Evolutionary conservation across 2,888 invertebrate genomes (phyloP), one percentile per base, ranked within the genome.

Genomic region (Synanthedon andrenaeformis): DNA sequence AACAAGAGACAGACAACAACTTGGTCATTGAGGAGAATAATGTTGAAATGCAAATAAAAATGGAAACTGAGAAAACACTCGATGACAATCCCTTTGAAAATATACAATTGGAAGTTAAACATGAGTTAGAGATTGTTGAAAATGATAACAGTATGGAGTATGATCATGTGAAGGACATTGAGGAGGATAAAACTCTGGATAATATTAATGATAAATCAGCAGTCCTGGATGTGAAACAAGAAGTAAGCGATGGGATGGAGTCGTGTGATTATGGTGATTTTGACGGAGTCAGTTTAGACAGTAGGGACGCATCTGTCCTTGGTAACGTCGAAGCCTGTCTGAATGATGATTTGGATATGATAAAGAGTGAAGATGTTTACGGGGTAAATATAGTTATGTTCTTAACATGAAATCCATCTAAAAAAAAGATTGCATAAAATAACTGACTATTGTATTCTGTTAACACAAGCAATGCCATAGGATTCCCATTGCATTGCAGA

Each of bases 291-390:
- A 84, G 81, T 55, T 74, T 81, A 63, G 82, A 83, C 35, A 85
- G 84, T 55, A 72, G 73, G 57, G 82, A 84, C 3, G 79, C 78
- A 0, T 62, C 66, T 0, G 85, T 81, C 0, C 59, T 86, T 28
- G 75, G 74, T 12, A 80, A 79, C 55, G 85, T 85, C 0, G 85
- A 86, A 54, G 72, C 81, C 0, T 85, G 84, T 59, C 59, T 86
- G 51, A 76, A 75, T 49, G 56, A 58, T 12, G 83, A 83, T 51
- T 73, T 76, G 14, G 56, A 72, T 13, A 66, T 65, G 54, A 63
- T 80, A 2, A 82, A 83, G 58, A 58, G 58, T 17, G 82, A 81
- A 60, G 54, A 57, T 54, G 59, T 62, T 41, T 53, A 62, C n/a
- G 68, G 70, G 61, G 79, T 80, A 56, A 66, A 61, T 58, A 55